Evolutionary conservation across 2,113 vertebrate genomes (phyloP), one percentile per base, ranked within the genome.

Genomic region (Egretta garzetta): DNA sequence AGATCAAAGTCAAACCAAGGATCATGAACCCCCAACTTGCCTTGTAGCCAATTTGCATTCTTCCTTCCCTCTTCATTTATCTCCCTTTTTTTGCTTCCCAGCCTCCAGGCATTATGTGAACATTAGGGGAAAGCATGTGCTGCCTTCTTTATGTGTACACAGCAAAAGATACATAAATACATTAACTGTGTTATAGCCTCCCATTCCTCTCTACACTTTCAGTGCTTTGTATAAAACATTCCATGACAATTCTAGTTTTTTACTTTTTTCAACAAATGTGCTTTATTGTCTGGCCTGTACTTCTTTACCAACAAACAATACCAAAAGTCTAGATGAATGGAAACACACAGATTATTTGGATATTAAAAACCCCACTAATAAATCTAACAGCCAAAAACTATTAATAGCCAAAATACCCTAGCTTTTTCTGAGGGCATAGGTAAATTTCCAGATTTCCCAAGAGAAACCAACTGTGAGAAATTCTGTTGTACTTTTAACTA

Each of bases 1-100:
- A 83, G 83, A 97, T 94, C 82, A 97, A 92, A 95, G 88, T 60
- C 76, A 95, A 95, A 93, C 80, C 60, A 88, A 96, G 79, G 87
- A 95, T 91, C 84, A 71, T 85, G 93, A 97, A 87, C 76, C 14
- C 91, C 66, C 33, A 96, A 87, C 73, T 91, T 95, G 80, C 64
- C 80, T 96, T 91, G 70, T 92, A 94, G 87, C 68, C 86, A 91
- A 68, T 90, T 84, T 96, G 47, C 80, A 89, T 91, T 97, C 91
- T 96, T 95, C 89, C 72, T 92, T 93, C 75, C 56, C 39, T 88
- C 74, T 94, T 94, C 50, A 75, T 86, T 92, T 88, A 75, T 86
- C 68, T 95, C 35, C 33, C 52, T 86, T 77, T 43, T 88, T 93
- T 83, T 71, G 18, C 88, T 86, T 94, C 72, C 60, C 86, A 86